Evolutionary conservation across 2,888 invertebrate genomes (phyloP).

Genomic region (Drosophila lutescens): DNA sequence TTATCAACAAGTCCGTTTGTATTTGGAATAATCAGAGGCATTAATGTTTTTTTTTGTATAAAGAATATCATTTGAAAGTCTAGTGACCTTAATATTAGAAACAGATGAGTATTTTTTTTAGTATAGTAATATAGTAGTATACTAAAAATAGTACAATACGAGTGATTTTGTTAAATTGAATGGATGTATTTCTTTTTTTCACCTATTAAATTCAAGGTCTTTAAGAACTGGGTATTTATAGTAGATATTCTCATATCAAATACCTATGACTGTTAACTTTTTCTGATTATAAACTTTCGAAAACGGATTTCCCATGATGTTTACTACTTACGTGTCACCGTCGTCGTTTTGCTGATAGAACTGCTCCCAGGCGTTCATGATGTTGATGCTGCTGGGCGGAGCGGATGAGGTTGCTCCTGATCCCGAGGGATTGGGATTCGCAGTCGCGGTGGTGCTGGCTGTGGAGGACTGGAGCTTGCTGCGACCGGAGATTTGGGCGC

Average conservation of each 20-base stretch:
- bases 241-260: too few species aligned
- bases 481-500: constrained; percentile 13
- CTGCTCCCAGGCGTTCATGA: constrained; percentile 86
- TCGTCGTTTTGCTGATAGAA: constrained; percentile 92
- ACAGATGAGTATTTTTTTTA: too few species aligned
- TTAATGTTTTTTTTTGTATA: not conserved
- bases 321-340: constrained; percentile 94
- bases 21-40: not conserved
- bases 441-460: constrained; percentile 30
- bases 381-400: constrained; percentile 62
- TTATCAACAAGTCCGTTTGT: not conserved
- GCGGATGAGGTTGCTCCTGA: constrained; percentile 53
- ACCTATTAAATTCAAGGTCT: too few species aligned
- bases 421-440: constrained; percentile 47
- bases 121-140: too few species aligned
- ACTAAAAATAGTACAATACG: too few species aligned
- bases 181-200: too few species aligned
- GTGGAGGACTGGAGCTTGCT: constrained; percentile 24
- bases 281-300: not conserved
- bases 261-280: too few species aligned
- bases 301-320: not conserved
- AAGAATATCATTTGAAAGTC: too few species aligned
- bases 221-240: too few species aligned
- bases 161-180: too few species aligned
- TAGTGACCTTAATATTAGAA: too few species aligned